Evolutionary conservation across 2,888 invertebrate genomes (phyloP), one percentile per base, ranked within the genome.

Genomic region (Pandemis heparana): DNA sequence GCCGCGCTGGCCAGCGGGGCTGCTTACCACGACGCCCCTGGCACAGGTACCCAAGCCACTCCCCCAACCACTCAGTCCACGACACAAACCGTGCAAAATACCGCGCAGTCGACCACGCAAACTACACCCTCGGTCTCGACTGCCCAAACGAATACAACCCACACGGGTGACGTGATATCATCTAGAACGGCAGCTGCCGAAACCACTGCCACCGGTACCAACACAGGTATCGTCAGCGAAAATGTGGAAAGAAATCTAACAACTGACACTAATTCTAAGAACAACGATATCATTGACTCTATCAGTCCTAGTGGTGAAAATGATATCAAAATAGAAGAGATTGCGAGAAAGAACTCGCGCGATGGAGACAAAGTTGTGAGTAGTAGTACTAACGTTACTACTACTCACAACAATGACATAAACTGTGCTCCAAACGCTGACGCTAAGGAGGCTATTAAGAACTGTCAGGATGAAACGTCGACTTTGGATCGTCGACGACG

Each of bases 101-200:
- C 94, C 1, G 90, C 88, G 6, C 95, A 95, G 79, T 95, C 95
- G 14, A 92, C 95, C 5, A 93, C 94, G 0, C 94, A 95, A 74
- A 92, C 94, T 0, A 87, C 91, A 1, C 92, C 92, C 0, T 93
- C 93, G 14, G 92, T 92, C 9, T 92, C 93, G n/a, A 92, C 93
- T 5, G 92, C 82, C 6, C 92, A 94, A 78, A 93, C 92, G 3
- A 92, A 93, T 74, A 92, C 93, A 9, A 90, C 90, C 1, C 92
- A 93, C 65, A 91, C 92, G 1, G 94, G 92, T 14, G 94, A 94
- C 62, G 89, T 92, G 7, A 75, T 85, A 5, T 76, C 88, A 2
- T 74, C 87, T 0, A 83, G 86, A 75, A 77, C 78, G 8, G 74
- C 77, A 23, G 76, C 83, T 5, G 80, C 87, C 5, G 89, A 90